Percentiles rank a stretch among this genome's conserved stretches.
Conservation (phyloP, 1,140 invertebrate genomes). For the Trichogramma pretiosum region DNA sequence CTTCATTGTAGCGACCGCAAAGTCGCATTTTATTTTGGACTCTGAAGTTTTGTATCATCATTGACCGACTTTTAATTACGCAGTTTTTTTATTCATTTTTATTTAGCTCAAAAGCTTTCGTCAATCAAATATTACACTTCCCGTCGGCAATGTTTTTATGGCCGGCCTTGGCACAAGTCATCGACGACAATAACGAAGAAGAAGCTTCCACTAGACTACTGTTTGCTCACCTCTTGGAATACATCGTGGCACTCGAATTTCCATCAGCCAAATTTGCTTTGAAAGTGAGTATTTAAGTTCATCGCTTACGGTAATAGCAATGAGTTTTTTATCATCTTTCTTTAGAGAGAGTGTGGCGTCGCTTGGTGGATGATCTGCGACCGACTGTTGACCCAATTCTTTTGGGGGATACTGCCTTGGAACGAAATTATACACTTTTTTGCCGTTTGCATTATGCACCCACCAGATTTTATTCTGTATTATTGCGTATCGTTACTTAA, state of each 20-base stretch:
- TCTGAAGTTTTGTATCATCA: conserved; percentile 31
- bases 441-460: conserved; percentile 36
- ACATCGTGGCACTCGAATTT: conserved; percentile 34
- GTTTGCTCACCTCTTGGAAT: conserved; percentile 36
- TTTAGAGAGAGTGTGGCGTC: conserved; percentile 33
- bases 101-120: conserved; percentile 35
- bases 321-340: not conserved
- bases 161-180: conserved; percentile 28
- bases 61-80: conserved; percentile 21
- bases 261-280: conserved; percentile 31
- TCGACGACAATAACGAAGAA: conserved; percentile 31
- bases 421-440: conserved; percentile 38
- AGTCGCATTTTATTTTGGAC: conserved; percentile 20
- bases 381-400: conserved; percentile 35
- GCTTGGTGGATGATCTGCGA: conserved; percentile 42
- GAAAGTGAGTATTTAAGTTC: conserved; percentile 27
- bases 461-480: conserved; percentile 40
- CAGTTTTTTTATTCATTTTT: not conserved
- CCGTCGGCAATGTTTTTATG: conserved; percentile 38
- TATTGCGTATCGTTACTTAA: conserved; percentile 38
- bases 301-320: not conserved
- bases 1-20: conserved; percentile 27
- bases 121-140: conserved; percentile 34
- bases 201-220: conserved; percentile 29
- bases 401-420: conserved; percentile 42